Base-by-base conservation (phyloP, 2,888 invertebrate genomes). In the Brachycybe producta region DNA sequence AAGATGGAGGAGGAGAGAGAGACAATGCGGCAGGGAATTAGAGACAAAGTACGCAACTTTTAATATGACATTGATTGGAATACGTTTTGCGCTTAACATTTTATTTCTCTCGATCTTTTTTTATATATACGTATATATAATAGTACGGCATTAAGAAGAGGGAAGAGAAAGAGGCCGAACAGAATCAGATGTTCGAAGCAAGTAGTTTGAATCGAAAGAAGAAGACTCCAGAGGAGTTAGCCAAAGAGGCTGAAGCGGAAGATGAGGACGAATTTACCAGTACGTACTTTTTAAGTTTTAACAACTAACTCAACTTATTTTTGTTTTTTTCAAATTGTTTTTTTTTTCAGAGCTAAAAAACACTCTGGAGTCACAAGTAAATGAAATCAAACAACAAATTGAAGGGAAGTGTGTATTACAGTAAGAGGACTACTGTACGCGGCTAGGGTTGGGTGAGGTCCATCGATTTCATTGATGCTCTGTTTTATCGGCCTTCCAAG, bases 1-100 rank as follows among this genome's bases (percentile, higher is more conserved):
- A 95, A 95, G 75, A 94, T 97, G 94, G 97, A 98, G 72, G 92
- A 90, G 66, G 97, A 98, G 71, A 75, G 98, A 60, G 98, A 98
- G 75, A 90, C 88, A 74, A 94, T 98, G 92, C 79, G 97, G 67
- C 94, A 95, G 74, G 92, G 91, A 72, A 97, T 98, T 71, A 80
- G 98, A 72, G 94, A 95, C 74, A 98, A 98, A 86, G 95, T 97
- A 67, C 68, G 75, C 23, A 8, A 4, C 32, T 23, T 17, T 23
- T 28, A 15, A 19, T 19, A 21, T 17, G n/a, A 5, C 32, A 8
- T 38, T 13, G 11, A 8, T 38, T 38, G 8, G 39, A 7, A 11
- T 13, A 8, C 39, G 15, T 38, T 38, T 38, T 11, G 8, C 8
- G 8, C 8, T 17, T 38, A 11, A 8, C 15, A 11, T 15, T 43